Evolutionary conservation across 2,113 vertebrate species (phyloP), one percentile per base, ranked within the genome.

Genomic region (Hippopotamus amphibius): DNA sequence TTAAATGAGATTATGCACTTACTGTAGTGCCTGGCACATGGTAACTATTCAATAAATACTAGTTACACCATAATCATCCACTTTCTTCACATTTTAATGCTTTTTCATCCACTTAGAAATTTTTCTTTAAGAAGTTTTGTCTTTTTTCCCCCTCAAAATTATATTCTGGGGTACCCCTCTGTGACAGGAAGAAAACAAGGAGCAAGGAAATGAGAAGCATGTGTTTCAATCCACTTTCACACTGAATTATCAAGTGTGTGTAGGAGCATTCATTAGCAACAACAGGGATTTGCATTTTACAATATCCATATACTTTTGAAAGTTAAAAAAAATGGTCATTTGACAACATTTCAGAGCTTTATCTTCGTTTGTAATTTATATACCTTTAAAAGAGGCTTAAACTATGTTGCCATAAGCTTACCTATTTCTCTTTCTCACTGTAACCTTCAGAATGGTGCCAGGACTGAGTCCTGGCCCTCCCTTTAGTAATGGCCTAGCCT

Each of bases 241-340:
- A 21, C 57, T 95, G 33, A 85, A 53, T 55, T 79, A 57, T 14
- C 71, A 69, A 88, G 46, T 37, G 30, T 21, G 30, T 72, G 48
- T 43, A 50, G 84, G 61, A 83, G 43, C 85, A 82, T 91, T 97
- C 59, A 88, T 90, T 57, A 96, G 76, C 93, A 90, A 66, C 66
- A 93, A 82, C 43, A 59, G 17, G 12, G 43, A 55, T 71, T 92
- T 97, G 53, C 88, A 26, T 68, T 95, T 92, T 94, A 83, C 21
- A 82, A 72, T 85, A 94, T 46, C 53, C 85, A 72, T 59, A 50
- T 77, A 88, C 3, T 90, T 95, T 57, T 76, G 13, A 88, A 93
- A 69, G 74, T 65, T 46, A 74, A 57, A 61, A 79, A 85, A 37
- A 90, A 81, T 6, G 8, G 50, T 81, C n/a, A 77, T 48, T 72